phyloP scores from a whole-genome alignment of 2,797 vertebrate species.

The Xenopus petersii region DNA sequence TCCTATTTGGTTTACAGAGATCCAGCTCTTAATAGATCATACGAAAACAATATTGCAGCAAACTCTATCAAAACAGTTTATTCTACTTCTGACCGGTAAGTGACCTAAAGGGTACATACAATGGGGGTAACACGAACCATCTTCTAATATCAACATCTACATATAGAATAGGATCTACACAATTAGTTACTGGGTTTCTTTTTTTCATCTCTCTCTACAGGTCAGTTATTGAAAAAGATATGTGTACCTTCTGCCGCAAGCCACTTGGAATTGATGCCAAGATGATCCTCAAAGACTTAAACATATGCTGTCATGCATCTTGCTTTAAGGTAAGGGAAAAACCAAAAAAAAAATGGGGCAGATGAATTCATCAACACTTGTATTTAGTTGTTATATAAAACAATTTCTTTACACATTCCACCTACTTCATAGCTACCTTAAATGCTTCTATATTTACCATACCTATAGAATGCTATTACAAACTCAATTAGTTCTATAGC shows the following conservation, averaged over 20 bases:
- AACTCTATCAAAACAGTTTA: slow-evolving; percentile 75
- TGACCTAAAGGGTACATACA: slow-evolving; percentile 5
- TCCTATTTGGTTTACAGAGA: slow-evolving; percentile 55
- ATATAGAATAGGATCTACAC: background rate
- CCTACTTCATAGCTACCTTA: no score
- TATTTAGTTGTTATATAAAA: no score
- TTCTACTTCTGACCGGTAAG: slow-evolving; percentile 79
- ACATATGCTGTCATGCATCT: slow-evolving; percentile 87
- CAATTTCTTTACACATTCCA: no score
- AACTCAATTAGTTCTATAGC: no score
- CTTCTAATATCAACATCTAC: no score
- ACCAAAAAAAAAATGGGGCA: no score
- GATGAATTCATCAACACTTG: no score
- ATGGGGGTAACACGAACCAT: no score
- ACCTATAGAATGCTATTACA: no score
- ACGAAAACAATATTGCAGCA: slow-evolving; percentile 62
- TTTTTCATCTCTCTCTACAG: slow-evolving; percentile 56
- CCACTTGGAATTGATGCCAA: slow-evolving; percentile 83
- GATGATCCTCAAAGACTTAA: slow-evolving; percentile 90
- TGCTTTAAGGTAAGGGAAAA: slow-evolving; percentile 85
- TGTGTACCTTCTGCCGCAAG: slow-evolving; percentile 86
- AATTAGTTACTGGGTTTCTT: background rate
- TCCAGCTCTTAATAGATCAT: slow-evolving; percentile 47
- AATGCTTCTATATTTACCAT: no score
- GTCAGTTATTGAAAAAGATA: slow-evolving; percentile 80